phyloP scores from a whole-genome alignment of 1,140 invertebrate species.

The Procambarus virginalis region DNA sequence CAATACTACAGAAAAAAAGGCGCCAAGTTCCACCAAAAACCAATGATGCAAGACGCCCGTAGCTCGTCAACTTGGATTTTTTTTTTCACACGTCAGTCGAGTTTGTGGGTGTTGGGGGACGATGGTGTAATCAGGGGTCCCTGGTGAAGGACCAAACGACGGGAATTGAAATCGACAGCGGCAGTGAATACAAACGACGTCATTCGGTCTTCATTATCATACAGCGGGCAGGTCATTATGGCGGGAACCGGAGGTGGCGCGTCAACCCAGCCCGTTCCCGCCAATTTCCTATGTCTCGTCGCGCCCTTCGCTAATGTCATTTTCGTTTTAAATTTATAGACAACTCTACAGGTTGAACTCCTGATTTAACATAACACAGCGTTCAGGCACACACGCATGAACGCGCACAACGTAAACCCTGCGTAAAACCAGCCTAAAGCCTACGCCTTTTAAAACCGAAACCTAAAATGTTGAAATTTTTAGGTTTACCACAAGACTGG shows the following conservation, averaged over 20 bases:
- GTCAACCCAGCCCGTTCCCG: background rate
- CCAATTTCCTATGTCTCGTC: background rate
- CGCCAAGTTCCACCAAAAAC: background rate
- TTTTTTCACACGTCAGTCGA: background rate
- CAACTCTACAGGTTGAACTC: too few species aligned
- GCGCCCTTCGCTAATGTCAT: too few species aligned
- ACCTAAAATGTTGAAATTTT: too few species aligned
- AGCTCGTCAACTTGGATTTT: background rate
- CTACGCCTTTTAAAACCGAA: too few species aligned
- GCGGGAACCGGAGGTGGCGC: background rate
- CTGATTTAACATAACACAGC: too few species aligned
- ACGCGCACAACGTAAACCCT: too few species aligned
- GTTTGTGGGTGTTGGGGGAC: background rate
- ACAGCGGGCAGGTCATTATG: constrained; percentile 30
- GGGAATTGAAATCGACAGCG: constrained; percentile 38
- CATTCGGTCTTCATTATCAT: constrained; percentile 39
- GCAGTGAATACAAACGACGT: constrained; percentile 35
- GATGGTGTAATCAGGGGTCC: constrained; percentile 1
- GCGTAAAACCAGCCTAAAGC: too few species aligned
- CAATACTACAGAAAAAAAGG: background rate
- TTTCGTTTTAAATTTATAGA: too few species aligned
- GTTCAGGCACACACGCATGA: too few species aligned
- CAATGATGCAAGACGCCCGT: background rate
- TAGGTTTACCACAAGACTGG: too few species aligned
- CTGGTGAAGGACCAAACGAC: constrained; percentile 2